Evolutionary conservation across 2,888 invertebrate genomes (phyloP).

Genomic region (Eretmocerus hayati): DNA sequence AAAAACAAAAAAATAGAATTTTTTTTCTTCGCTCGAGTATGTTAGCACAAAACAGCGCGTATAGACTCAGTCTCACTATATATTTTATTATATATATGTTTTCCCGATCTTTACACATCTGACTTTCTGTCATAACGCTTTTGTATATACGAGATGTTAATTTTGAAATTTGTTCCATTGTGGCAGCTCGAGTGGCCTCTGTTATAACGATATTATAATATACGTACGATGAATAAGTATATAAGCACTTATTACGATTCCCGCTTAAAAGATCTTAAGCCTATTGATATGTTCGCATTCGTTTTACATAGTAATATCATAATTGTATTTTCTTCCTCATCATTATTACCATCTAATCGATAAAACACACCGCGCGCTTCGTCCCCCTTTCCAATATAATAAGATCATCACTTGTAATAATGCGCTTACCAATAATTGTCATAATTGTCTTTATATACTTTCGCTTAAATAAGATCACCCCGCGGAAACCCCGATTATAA

Average conservation of each 20-base stretch:
- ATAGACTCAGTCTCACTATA: too few relatives aligned
- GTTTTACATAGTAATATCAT: constrained; percentile 31
- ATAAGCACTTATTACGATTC: constrained; percentile 26
- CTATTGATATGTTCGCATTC: constrained; percentile 46
- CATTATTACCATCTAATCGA: too few relatives aligned
- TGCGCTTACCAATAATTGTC: background rate
- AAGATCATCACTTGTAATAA: too few relatives aligned
- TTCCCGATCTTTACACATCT: too few relatives aligned
- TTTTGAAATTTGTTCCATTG: background rate
- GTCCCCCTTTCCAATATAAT: background rate
- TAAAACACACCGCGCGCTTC: background rate
- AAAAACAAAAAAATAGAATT: background rate
- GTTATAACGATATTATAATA: constrained; percentile 2
- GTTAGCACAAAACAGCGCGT: constrained; percentile 8
- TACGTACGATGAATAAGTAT: constrained; percentile 21
- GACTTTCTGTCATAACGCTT: background rate
- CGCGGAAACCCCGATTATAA: too few relatives aligned
- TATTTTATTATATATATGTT: too few relatives aligned
- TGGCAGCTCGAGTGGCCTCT: constrained; percentile 12
- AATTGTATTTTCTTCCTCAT: constrained; percentile 17
- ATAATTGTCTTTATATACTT: background rate
- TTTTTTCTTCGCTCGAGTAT: background rate
- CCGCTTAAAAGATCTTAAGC: constrained; percentile 25
- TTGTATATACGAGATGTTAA: too few relatives aligned
- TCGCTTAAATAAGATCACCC: background rate